Percentiles rank a stretch among this genome's conserved stretches.
Conservation (phyloP, 2,113 vertebrate genomes). For the Egretta garzetta region DNA sequence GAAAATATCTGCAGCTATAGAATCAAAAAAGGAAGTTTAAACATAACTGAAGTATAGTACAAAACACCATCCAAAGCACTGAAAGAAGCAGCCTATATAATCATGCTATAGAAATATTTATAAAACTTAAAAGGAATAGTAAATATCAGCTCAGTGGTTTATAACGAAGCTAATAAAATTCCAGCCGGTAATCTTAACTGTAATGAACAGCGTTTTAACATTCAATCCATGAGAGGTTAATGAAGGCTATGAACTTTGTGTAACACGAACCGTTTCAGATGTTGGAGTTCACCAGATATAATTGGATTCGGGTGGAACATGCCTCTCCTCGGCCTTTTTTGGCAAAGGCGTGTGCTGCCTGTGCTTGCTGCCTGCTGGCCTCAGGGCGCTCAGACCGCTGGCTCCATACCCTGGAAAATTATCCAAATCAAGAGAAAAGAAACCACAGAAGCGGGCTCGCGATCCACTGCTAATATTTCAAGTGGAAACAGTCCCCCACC, state of each 20-base stretch:
- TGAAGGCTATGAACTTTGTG: constrained; percentile 75
- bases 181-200: constrained; percentile 72
- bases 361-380: constrained; percentile 76
- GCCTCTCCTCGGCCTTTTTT: constrained; percentile 77
- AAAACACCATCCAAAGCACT: constrained; percentile 70
- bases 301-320: constrained; percentile 85
- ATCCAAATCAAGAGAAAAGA: constrained; percentile 67
- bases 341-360: constrained; percentile 76
- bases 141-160: constrained; percentile 79
- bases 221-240: constrained; percentile 79
- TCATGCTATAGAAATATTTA: constrained; percentile 65
- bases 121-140: constrained; percentile 76
- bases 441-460: constrained; percentile 46
- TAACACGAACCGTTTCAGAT: constrained; percentile 78
- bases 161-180: constrained; percentile 81
- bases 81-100: constrained; percentile 72
- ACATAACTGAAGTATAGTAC: constrained; percentile 63
- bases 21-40: constrained; percentile 55
- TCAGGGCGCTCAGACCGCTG: constrained; percentile 73
- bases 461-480: constrained; percentile 44
- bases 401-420: constrained; percentile 83
- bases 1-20: constrained; percentile 47
- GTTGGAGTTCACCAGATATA: constrained; percentile 85
- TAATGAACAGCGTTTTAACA: constrained; percentile 76
- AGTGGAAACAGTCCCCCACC: neutral